phyloP scores from a whole-genome alignment of 1,140 invertebrate species.

The Oncopeltus fasciatus region DNA sequence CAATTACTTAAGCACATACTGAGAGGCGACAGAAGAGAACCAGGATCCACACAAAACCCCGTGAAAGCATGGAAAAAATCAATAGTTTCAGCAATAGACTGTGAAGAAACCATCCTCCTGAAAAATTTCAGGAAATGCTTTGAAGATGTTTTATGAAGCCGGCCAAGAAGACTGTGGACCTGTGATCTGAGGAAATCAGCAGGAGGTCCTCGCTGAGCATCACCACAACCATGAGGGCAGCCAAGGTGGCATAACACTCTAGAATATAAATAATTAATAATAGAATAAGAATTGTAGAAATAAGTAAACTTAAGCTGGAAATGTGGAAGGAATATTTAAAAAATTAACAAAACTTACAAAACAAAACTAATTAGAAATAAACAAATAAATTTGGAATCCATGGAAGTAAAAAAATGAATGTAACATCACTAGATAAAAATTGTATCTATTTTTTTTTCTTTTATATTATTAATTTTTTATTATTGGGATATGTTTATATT shows the following conservation, averaged over 20 bases:
- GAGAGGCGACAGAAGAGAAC: constrained; percentile 62
- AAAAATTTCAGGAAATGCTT: constrained; percentile 66
- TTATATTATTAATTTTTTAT: too few relatives aligned
- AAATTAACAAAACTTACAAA: too few relatives aligned
- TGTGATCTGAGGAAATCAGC: constrained; percentile 81
- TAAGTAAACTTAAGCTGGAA: too few relatives aligned
- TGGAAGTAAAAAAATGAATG: too few relatives aligned
- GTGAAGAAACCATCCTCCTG: constrained; percentile 56
- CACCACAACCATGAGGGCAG: constrained; percentile 79
- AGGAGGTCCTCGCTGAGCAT: constrained; percentile 68
- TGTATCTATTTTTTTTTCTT: too few relatives aligned
- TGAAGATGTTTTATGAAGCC: constrained; percentile 50
- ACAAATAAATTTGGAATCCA: too few relatives aligned
- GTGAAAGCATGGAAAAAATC: constrained; percentile 92
- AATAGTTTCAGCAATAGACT: constrained; percentile 65
- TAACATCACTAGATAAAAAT: too few relatives aligned
- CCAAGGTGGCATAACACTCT: constrained; percentile 81
- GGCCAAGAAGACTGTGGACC: constrained; percentile 64
- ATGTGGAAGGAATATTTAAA: too few relatives aligned
- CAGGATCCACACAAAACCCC: constrained; percentile 86
- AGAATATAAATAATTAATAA: constrained; percentile 17
- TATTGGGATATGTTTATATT: too few relatives aligned
- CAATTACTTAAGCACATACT: constrained; percentile 67
- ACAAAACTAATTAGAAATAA: too few relatives aligned
- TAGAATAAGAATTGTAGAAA: too few relatives aligned